Evolutionary conservation across 1,140 invertebrate genomes (phyloP).

Genomic region (Lepidurus packardi): DNA sequence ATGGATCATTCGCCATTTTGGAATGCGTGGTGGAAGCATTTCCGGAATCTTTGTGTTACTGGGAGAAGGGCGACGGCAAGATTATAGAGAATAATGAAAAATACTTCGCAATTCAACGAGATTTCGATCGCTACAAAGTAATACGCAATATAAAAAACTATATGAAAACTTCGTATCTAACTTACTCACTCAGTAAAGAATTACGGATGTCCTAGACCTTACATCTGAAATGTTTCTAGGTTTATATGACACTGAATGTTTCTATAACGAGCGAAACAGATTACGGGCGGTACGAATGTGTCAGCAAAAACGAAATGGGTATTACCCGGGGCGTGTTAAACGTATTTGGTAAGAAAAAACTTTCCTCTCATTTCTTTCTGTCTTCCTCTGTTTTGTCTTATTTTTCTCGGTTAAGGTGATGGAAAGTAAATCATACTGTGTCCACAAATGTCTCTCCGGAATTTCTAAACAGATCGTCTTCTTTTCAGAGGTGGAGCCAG

Average conservation of each 20-base stretch:
- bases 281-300: conserved; percentile 69
- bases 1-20: conserved; percentile 57
- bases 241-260: conserved; percentile 66
- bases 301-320: conserved; percentile 72
- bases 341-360: conserved; percentile 57
- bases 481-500: conserved; percentile 48
- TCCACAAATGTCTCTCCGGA: too few relatives aligned
- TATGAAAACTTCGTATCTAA: too few relatives aligned
- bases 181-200: too few relatives aligned
- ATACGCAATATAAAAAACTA: conserved; percentile 23
- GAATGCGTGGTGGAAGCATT: conserved; percentile 72
- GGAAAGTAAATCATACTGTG: too few relatives aligned
- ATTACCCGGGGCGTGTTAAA: conserved; percentile 68
- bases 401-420: neutral
- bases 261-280: conserved; percentile 58
- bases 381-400: neutral
- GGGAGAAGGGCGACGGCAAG: conserved; percentile 72
- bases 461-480: neutral
- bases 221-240: conserved; percentile 34
- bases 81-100: conserved; percentile 63
- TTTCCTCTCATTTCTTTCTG: neutral
- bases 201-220: neutral
- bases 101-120: conserved; percentile 57
- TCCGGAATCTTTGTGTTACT: conserved; percentile 75
- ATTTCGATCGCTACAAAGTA: conserved; percentile 52